These are phyloP conservation scores for Syncerus caffer DNA, from an alignment of 2,797 vertebrate genomes.

Conservation along the genomic window DNA sequence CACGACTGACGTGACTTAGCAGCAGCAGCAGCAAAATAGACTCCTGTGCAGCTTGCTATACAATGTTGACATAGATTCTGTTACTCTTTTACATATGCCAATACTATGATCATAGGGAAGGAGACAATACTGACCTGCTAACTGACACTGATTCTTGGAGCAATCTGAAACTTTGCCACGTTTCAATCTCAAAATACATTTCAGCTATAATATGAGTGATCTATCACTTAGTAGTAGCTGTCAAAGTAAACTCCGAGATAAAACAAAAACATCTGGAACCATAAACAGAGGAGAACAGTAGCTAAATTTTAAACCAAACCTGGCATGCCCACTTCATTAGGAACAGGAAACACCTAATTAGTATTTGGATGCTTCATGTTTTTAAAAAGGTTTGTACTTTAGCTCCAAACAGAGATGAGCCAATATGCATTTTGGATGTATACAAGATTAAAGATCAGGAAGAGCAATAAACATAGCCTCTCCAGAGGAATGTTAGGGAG, in stretches of 20 bases:
- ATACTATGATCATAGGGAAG: conserved; percentile 62
- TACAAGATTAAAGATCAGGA: conserved; percentile 80
- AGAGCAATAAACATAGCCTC: conserved; percentile 66
- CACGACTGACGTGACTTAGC: too few relatives aligned
- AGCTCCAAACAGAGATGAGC: conserved; percentile 80
- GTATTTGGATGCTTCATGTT: conserved; percentile 83
- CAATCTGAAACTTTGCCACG: conserved; percentile 82
- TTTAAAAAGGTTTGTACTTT: conserved; percentile 80
- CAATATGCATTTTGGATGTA: conserved; percentile 81
- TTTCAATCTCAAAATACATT: conserved; percentile 87
- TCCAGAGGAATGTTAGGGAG: conserved; percentile 63
- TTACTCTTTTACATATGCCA: conserved; percentile 77
- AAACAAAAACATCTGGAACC: conserved; percentile 90
- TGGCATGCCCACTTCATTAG: conserved; percentile 84
- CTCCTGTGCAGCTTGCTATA: conserved; percentile 66
- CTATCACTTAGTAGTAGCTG: conserved; percentile 88
- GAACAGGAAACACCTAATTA: conserved; percentile 87
- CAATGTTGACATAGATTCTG: conserved; percentile 70
- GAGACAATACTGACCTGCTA: conserved; percentile 78
- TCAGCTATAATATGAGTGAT: conserved; percentile 87
- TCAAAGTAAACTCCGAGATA: conserved; percentile 87
- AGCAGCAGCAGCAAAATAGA: conserved; percentile 61
- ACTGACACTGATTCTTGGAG: conserved; percentile 80
- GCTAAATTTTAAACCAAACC: conserved; percentile 88
- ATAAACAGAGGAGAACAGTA: conserved; percentile 84